Evolutionary conservation across 2,797 vertebrate species (phyloP).

Genomic region (Girardinus metallicus): DNA sequence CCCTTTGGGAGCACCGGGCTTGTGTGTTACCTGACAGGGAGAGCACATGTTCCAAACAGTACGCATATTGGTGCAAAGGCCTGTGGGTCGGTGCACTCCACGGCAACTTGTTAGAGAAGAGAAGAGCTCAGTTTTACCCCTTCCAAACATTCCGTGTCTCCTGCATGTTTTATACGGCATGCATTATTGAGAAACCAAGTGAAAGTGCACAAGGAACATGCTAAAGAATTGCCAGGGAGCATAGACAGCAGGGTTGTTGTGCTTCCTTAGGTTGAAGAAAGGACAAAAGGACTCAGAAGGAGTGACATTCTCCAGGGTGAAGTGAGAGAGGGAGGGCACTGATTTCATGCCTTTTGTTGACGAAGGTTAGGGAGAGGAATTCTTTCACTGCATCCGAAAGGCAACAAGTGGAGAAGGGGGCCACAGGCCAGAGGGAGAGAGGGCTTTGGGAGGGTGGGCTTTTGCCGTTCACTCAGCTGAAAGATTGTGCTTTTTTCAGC

Average conservation of each 20-base stretch:
- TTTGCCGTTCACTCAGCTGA: conserved; percentile 94
- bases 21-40: conserved; percentile 65
- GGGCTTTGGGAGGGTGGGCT: conserved; percentile 69
- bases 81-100: conserved; percentile 54
- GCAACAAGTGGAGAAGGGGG: conserved; percentile 91
- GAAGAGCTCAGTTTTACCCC: conserved; percentile 39
- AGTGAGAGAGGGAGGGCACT: conserved; percentile 81
- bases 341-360: conserved; percentile 94
- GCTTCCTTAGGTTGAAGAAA: conserved; percentile 67
- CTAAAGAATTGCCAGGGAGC: conserved; percentile 75
- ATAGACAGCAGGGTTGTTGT: conserved; percentile 67
- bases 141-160: conserved; percentile 59
- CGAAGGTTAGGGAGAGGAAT: conserved; percentile 85
- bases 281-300: conserved; percentile 86
- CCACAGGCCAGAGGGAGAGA: conserved; percentile 77
- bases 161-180: conserved; percentile 72
- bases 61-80: conserved; percentile 62
- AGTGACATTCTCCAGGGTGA: conserved; percentile 84
- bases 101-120: conserved; percentile 54
- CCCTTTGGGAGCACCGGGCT: conserved; percentile 54
- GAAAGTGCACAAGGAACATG: conserved; percentile 71
- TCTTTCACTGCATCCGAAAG: conserved; percentile 88
- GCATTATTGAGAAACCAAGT: conserved; percentile 71
- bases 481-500: conserved; percentile 87
- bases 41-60: conserved; percentile 74